Evolutionary conservation across 2,797 vertebrate genomes (phyloP).

Genomic region (Rhinoraja longicauda): DNA sequence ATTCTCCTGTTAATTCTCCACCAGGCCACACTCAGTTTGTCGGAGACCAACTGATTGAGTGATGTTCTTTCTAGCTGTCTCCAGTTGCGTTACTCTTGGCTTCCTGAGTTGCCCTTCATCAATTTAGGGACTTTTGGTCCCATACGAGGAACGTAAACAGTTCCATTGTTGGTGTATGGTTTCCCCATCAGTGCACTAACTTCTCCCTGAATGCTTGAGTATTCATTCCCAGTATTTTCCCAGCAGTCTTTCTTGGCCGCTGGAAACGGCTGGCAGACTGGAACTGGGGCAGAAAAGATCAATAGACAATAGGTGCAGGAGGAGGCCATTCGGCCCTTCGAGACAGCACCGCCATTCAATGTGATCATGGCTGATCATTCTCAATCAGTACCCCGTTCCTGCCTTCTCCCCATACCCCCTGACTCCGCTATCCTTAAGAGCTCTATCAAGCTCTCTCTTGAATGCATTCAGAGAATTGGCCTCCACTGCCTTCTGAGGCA

Average conservation of each 20-base stretch:
- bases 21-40: background rate
- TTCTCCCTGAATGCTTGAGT: background rate
- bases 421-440: no score
- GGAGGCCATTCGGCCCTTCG: no score
- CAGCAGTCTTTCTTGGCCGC: background rate
- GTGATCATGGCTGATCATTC: no score
- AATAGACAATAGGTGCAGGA: no score
- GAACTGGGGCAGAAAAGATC: background rate
- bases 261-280: background rate
- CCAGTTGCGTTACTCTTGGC: background rate
- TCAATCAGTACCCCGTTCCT: no score
- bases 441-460: no score
- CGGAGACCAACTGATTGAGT: background rate
- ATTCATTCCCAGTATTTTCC: background rate
- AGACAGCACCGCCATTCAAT: no score
- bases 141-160: no score
- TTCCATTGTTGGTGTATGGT: background rate
- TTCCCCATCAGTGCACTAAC: background rate
- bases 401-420: no score
- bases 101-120: background rate
- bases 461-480: no score
- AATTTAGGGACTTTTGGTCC: background rate
- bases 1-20: no score
- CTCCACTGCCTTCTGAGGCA: no score
- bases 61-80: background rate